Evolutionary conservation across 1,140 invertebrate genomes (phyloP).

Genomic region (Drepana arcuata): DNA sequence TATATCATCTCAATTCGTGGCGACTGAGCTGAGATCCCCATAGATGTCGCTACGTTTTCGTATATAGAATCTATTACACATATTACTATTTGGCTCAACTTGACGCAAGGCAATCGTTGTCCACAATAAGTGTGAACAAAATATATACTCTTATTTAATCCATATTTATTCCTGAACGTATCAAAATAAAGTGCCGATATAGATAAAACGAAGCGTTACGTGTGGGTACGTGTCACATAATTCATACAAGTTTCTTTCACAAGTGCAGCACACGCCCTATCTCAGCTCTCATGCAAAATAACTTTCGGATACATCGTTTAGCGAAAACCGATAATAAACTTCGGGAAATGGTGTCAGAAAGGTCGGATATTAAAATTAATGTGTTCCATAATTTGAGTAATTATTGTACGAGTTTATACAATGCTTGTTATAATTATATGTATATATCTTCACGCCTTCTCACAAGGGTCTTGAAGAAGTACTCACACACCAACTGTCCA

Average conservation of each 20-base stretch:
- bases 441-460: no score
- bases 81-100: background rate
- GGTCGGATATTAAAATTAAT: background rate
- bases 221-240: slow-evolving; percentile 26
- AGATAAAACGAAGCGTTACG: background rate
- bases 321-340: slow-evolving; percentile 45
- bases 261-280: slow-evolving; percentile 46
- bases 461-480: no score
- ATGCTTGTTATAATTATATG: no score
- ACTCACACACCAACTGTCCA: no score
- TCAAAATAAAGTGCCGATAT: background rate
- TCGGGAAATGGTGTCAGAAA: background rate
- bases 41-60: no score
- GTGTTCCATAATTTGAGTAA: background rate
- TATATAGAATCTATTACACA: background rate
- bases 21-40: no score
- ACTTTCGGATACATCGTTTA: slow-evolving; percentile 40
- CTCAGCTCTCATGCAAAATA: slow-evolving; percentile 53
- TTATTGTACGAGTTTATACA: background rate
- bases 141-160: background rate
- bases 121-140: background rate
- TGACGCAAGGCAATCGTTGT: background rate
- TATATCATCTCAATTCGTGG: no score
- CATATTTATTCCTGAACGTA: background rate
- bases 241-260: slow-evolving; percentile 48